Base-by-base conservation (phyloP, 2,797 vertebrate species). In the Ispidina lecontei region DNA sequence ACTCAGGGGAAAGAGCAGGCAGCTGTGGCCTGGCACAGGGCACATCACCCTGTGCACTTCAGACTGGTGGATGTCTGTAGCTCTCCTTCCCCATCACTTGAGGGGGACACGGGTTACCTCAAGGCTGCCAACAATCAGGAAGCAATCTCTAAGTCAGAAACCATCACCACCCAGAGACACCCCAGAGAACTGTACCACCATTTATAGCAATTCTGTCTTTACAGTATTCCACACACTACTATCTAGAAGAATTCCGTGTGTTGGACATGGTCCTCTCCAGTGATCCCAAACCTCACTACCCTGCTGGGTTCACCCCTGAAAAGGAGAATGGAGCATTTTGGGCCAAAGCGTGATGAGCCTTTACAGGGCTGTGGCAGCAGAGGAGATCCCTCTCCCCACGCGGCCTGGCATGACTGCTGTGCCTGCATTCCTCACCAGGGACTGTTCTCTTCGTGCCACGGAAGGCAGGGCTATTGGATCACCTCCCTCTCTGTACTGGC, bases 241-340 rank as follows among this genome's bases (percentile, higher is more conserved):
- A 90, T 94, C 69, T 93, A 78, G 59, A 93, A 84, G 55, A 92
- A 91, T 87, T 95, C 72, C 80, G 55, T 85, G 86, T 87, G 81
- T 70, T 70, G 88, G 69, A 91, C 47, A 52, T 10, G 22, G 55
- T 75, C 72, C 62, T 91, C 60, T 83, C 80, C 12, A 55, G 88
- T 43, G 84, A 91, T 91, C 71, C 64, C 72, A 91, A 90, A 91
- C 33, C 39, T 46, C 74, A 78, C 72, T 87, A 35, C 84, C 94
- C 91, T 94, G 96, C 93, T 93, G 90, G 59, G 90, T 72, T 85
- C 75, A 93, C 91, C 59, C 80, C 91, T 90, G 94, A 85, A 85
- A 92, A 84, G 39, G 78, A 91, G 86, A 96, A 94, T 62, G 85
- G 84, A 93, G 63, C 33, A 71, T 82, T 80, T 71, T 72, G 72